Evolutionary conservation across 2,113 vertebrate genomes (phyloP), one percentile per base, ranked within the genome.

Genomic region (Aix galericulata): DNA sequence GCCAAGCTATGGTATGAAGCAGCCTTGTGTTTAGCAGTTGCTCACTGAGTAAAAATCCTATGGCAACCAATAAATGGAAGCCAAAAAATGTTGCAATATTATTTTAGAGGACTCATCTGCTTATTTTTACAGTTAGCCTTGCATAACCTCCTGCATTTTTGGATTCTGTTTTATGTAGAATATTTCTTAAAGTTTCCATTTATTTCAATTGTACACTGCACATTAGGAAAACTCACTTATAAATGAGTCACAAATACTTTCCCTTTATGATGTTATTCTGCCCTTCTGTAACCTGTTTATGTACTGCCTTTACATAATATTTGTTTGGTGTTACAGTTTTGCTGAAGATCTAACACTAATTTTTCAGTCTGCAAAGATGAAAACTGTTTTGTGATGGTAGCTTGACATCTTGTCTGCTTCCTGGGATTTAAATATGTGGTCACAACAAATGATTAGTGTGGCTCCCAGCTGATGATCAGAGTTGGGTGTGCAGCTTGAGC

Each of bases 11-110:
- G 92, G 90, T 94, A 93, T 92, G 91, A 95, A 80, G 92, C 97
- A 96, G 97, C 85, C 93, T 89, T 86, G 85, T 59, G 87, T 91
- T 82, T 21, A 91, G 76, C 76, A 77, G 77, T 91, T 95, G 58
- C 66, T 94, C 89, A 74, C 94, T 93, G 91, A 91, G 89, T 96
- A 96, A 96, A 91, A 91, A 96, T 96, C 96, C 95, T 97, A 97
- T 93, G 96, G 95, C 96, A 97, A 96, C 93, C 75, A 78, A 95
- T 81, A 79, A 91, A 72, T 72, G 81, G 68, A 84, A 91, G 96
- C 97, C 97, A 97, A 88, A 97, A 97, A 96, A 97, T 97, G 96
- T 98, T 97, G 97, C 97, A 97, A 97, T 98, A 93, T 97, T 97
- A 97, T 96, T 97, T 94, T 95, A 97, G 97, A 98, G 78, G 95